phyloP scores from a whole-genome alignment of 2,797 vertebrate genomes.

The Spinibarbus caldwelli region DNA sequence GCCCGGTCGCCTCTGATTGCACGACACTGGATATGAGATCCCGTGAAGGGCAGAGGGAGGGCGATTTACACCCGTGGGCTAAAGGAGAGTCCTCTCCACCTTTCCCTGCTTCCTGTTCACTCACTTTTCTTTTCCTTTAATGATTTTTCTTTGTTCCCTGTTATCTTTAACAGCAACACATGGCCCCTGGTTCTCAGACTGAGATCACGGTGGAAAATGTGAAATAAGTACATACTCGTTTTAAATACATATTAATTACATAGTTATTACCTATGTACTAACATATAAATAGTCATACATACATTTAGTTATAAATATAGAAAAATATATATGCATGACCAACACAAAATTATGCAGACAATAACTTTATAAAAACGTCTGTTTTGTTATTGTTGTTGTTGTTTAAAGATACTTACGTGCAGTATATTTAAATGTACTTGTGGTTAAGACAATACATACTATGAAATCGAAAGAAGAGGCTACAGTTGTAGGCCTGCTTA shows the following conservation, averaged over 20 bases:
- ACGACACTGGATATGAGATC: conserved; percentile 77
- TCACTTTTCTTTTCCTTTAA: conserved; percentile 35
- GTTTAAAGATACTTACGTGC: neutral
- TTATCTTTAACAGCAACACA: conserved; percentile 40
- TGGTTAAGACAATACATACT: neutral
- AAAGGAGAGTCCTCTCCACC: conserved; percentile 33
- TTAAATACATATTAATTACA: neutral
- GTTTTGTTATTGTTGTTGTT: neutral
- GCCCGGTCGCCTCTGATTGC: conserved; percentile 79
- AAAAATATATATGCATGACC: neutral
- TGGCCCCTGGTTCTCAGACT: neutral
- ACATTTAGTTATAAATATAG: neutral
- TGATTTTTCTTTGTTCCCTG: conserved; percentile 13
- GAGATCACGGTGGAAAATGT: neutral
- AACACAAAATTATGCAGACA: neutral
- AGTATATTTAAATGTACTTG: neutral
- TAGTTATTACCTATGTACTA: conserved; percentile 8
- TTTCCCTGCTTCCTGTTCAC: conserved; percentile 42
- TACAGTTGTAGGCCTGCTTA: neutral
- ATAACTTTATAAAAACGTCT: neutral
- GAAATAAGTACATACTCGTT: neutral
- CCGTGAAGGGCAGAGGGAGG: conserved; percentile 66
- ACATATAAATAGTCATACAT: neutral
- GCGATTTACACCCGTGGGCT: conserved; percentile 41
- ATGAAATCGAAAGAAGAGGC: neutral